Base-by-base conservation (phyloP, 2,113 vertebrate species). In the Nanger granti region DNA sequence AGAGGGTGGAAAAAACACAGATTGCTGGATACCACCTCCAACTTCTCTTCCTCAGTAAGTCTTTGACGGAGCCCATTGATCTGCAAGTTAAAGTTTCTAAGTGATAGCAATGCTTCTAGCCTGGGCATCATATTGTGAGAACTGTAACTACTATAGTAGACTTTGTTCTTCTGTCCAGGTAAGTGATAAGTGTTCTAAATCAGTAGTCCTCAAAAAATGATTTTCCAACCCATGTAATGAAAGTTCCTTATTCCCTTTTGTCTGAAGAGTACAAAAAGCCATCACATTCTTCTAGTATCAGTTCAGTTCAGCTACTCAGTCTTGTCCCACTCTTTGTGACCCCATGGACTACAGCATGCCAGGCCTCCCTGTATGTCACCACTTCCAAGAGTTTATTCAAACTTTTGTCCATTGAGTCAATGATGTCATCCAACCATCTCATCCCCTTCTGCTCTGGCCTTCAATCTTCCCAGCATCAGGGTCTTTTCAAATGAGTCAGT, bases 321-420 rank as follows among this genome's bases (percentile, higher is more conserved):
- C 17, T 3, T 73, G 34, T 69, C 66, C 2, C 2, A 73, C n/a
- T 73, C 18, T 73, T 73, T 37, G 66, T 73, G 66, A 73, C n/a
- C 66, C 1, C 66, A 73, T 37, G 66, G n/a, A 73, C 18, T 73
- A n/a, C 66, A 22, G 18, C n/a, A 73, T 0, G 0, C 9, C n/a
- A 69, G n/a, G n/a, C 18, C 34, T 69, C n/a, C 8, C 18, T 5
- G 9, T 37, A 10, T 4, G 3, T 69, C n/a, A 69, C 18, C 18
- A 69, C 10, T 5, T 69, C 9, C n/a, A 0, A 0, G 18, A 69
- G 0, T 37, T 69, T 37, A 69, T n/a, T 69, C n/a, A 69, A 37
- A 69, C 9, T 69, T 18, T 5, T 37, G 34, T 37, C 66, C 66
- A 37, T 11, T 37, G 4, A 37, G 34, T 69, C 8, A 69, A 2